Evolutionary conservation across 2,888 invertebrate species (phyloP), one percentile per base, ranked within the genome.

Genomic region (Tupiocoris notatus): DNA sequence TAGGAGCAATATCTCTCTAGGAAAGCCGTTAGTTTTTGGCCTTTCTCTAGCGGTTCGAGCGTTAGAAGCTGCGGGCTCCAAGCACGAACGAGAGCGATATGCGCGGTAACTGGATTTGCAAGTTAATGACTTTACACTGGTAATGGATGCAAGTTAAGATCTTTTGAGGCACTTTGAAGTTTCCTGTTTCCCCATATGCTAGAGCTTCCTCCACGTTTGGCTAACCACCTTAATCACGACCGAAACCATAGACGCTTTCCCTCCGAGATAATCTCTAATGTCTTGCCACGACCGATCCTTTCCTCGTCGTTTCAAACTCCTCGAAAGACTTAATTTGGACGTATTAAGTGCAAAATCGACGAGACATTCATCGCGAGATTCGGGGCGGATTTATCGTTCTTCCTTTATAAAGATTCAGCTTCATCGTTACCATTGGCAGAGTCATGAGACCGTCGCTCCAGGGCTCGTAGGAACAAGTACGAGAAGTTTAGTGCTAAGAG

Each of bases 61-160:
- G 12, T 39, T 39, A 39, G 39, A 39, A 39, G 39, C 39, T 12
- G 39, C 39, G 39, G 6, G 39, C 6, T 39, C 39, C 39, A n/a
- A n/a, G n/a, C n/a, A n/a, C 12, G 39, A 39, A 12, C 39, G 39
- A 3, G 39, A 39, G 12, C 39, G 39, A 39, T 39, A 39, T 39
- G 12, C 39, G 39, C 39, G 39, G 39, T 59, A 59, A 70, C 70
- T 7, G 70, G 23, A 75, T 65, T 66, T 75, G 75, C 75, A 75
- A 75, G 75, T 75, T 75, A 75, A 75, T 75, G 75, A 59, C 25
- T 75, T 63, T 39, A 59, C 75, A 66, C 65, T 75, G 58, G 65
- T 75, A 75, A 75, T 75, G 75, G 75, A 59, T 56, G n/a, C 73
- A 54, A 73, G 73, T 62, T 73, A 73, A 73, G 73, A 73, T 73